Evolutionary conservation across 2,113 vertebrate species (phyloP).

Genomic region (Asarcornis scutulata): DNA sequence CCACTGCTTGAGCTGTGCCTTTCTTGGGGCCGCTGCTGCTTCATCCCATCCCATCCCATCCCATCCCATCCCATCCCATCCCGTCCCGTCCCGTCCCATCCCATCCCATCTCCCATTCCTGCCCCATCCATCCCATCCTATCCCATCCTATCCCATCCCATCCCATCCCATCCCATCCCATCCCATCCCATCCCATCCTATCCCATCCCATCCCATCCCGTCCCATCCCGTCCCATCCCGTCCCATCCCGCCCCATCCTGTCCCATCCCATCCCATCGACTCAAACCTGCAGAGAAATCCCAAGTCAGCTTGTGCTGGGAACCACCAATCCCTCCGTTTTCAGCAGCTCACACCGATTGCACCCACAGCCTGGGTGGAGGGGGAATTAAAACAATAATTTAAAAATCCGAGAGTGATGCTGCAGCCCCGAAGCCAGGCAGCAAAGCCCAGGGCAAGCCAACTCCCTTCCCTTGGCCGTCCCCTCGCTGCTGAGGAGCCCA

Average conservation of each 20-base stretch:
- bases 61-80: too few species aligned
- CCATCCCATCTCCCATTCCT: background rate
- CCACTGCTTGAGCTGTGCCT: rapidly evolving
- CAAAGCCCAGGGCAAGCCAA: background rate
- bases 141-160: background rate
- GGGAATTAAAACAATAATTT: too few species aligned
- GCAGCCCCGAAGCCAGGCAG: background rate
- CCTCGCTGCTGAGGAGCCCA: background rate
- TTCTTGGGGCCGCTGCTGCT: background rate
- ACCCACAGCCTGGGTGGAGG: rapidly evolving
- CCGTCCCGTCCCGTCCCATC: background rate
- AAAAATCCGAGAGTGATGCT: background rate
- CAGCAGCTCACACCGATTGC: background rate
- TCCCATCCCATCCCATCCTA: background rate
- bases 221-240: background rate
- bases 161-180: background rate
- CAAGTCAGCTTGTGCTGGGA: background rate
- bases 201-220: background rate
- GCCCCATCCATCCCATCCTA: background rate
- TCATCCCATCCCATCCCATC: background rate
- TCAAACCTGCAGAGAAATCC: background rate
- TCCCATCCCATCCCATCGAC: background rate
- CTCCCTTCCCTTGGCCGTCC: background rate
- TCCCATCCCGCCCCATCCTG: background rate
- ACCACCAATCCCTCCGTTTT: too few species aligned